A percentile compares a stretch with the other conserved stretches of the same genome.
These are phyloP conservation scores for Diloba caeruleocephala DNA, from an alignment of 2,888 invertebrate species.

Conservation along the genomic window DNA sequence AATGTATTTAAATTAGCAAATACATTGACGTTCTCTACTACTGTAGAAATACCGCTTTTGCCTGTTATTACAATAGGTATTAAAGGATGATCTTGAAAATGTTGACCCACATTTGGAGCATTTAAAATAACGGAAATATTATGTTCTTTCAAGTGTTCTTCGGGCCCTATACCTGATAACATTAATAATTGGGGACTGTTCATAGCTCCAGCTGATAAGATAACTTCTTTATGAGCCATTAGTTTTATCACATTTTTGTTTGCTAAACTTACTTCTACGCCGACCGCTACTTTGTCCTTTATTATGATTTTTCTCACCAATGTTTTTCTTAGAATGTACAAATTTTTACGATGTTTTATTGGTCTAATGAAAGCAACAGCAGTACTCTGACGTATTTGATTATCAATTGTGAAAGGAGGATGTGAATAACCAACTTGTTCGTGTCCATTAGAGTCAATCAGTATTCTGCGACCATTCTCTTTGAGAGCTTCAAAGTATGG, in stretches of 20 bases:
- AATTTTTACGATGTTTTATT: constrained; percentile 55
- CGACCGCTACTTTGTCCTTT: constrained; percentile 55
- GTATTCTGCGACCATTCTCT: constrained; percentile 57
- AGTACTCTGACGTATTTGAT: constrained; percentile 61
- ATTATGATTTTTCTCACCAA: constrained; percentile 64
- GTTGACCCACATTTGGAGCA: constrained; percentile 66
- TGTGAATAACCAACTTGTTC: constrained; percentile 60
- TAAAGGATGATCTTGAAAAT: constrained; percentile 64
- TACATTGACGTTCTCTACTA: constrained; percentile 50
- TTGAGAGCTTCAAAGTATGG: constrained; percentile 63
- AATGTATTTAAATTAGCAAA: constrained; percentile 49
- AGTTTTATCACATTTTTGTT: constrained; percentile 50
- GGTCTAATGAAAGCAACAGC: constrained; percentile 60
- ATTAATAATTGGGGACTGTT: constrained; percentile 73
- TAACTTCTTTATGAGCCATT: constrained; percentile 64
- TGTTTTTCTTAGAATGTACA: constrained; percentile 63
- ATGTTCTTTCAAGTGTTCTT: constrained; percentile 60
- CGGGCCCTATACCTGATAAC: constrained; percentile 74
- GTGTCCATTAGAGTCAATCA: constrained; percentile 60
- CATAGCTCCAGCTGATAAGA: constrained; percentile 70
- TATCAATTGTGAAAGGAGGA: constrained; percentile 54
- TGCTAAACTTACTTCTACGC: constrained; percentile 61
- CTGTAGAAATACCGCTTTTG: constrained; percentile 36
- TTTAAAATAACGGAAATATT: constrained; percentile 61
- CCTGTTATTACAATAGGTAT: constrained; percentile 53